A percentile compares a stretch with the other conserved stretches of the same genome.
phyloP scores from a whole-genome alignment of 2,888 invertebrate species.

The Auanema freiburgensis region DNA sequence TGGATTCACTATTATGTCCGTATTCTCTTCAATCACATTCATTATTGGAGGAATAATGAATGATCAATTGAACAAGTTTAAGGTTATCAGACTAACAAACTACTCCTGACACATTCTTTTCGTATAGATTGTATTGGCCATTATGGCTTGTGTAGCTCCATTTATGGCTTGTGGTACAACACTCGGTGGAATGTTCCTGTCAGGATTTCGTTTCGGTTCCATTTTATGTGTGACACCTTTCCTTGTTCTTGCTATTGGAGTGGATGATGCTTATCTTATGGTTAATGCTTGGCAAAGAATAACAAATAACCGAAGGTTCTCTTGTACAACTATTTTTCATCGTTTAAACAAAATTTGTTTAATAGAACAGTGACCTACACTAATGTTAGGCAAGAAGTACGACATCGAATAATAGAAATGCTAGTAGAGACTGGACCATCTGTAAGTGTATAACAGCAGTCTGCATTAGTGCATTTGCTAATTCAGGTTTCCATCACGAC shows the following conservation, averaged over 20 bases:
- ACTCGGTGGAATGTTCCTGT: slow-evolving; percentile 52
- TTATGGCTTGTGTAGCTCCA: slow-evolving; percentile 57
- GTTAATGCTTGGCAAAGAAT: slow-evolving; percentile 60
- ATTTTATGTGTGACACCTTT: slow-evolving; percentile 62
- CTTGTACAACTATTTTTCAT: not conserved
- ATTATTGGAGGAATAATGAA: slow-evolving; percentile 48
- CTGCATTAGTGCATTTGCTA: not conserved
- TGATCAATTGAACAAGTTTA: slow-evolving; percentile 50
- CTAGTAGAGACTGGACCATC: slow-evolving; percentile 49
- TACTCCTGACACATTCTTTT: not conserved
- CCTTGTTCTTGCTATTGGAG: slow-evolving; percentile 58
- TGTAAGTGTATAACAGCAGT: slow-evolving; percentile 6
- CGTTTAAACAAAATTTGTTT: not conserved
- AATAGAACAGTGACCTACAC: not conserved
- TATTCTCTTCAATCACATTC: slow-evolving; percentile 58
- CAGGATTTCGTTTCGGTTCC: slow-evolving; percentile 60
- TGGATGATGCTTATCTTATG: slow-evolving; percentile 62
- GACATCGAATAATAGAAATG: slow-evolving; percentile 41
- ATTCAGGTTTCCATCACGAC: slow-evolving; percentile 58
- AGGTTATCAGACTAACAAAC: slow-evolving; percentile 33
- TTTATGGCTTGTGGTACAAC: slow-evolving; percentile 60
- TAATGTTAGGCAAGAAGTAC: slow-evolving; percentile 23
- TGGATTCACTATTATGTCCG: slow-evolving; percentile 60
- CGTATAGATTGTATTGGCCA: slow-evolving; percentile 45
- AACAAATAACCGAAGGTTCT: slow-evolving; percentile 30